phyloP scores from a whole-genome alignment of 2,113 vertebrate species.

The Crotalus horridus region DNA sequence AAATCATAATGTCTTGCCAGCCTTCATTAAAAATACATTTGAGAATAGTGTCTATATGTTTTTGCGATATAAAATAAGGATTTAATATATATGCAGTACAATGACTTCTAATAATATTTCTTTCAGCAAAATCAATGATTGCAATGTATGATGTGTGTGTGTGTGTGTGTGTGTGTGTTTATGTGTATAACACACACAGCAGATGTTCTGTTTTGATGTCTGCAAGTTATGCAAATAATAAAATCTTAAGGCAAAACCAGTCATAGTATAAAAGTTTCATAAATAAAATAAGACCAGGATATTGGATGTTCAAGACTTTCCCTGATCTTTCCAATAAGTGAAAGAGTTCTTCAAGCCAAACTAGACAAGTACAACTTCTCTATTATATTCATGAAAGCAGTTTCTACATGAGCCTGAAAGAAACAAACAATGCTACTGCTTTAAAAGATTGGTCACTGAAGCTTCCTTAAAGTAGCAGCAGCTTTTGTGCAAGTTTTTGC shows the following conservation, averaged over 20 bases:
- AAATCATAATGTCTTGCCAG: constrained; percentile 43
- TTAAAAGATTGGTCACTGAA: neutral
- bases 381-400: neutral
- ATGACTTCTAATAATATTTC: neutral
- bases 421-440: neutral
- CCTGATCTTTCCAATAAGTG: neutral
- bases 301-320: neutral
- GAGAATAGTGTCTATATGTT: constrained; percentile 16
- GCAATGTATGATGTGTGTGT: neutral
- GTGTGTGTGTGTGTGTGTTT: neutral
- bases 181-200: neutral
- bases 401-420: neutral
- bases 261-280: neutral
- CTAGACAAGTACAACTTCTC: neutral
- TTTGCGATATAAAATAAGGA: constrained; percentile 21
- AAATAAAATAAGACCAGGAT: neutral
- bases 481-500: neutral
- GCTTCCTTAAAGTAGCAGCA: neutral
- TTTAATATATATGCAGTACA: neutral
- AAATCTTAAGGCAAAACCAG: neutral
- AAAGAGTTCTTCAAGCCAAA: neutral
- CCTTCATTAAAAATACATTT: constrained; percentile 42
- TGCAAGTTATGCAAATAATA: neutral
- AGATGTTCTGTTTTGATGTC: neutral
- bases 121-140: neutral